These are phyloP conservation scores for Drosophila murphyi DNA, from an alignment of 1,140 invertebrate genomes.

Conservation along the genomic window DNA sequence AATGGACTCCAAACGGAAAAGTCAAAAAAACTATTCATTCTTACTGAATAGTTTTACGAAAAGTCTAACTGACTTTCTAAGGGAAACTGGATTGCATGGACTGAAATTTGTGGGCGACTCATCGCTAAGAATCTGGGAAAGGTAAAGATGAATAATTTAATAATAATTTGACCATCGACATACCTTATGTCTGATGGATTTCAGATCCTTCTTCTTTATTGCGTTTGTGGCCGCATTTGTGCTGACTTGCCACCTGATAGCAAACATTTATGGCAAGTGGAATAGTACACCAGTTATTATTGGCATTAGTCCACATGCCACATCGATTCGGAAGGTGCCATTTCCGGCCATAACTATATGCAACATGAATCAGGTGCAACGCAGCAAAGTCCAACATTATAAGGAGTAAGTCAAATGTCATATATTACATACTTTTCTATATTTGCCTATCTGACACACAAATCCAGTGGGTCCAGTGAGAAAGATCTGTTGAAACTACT, in stretches of 20 bases:
- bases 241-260: conserved; percentile 88
- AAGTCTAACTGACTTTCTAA: conserved; percentile 85
- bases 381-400: conserved; percentile 80
- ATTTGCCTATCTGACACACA: not conserved
- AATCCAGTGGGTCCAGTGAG: conserved; percentile 55
- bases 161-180: not conserved
- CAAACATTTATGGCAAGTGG: conserved; percentile 90
- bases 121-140: conserved; percentile 87
- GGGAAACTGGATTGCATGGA: conserved; percentile 89
- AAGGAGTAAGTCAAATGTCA: conserved; percentile 45
- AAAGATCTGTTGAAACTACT: conserved; percentile 52
- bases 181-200: not conserved
- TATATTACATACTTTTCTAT: not conserved
- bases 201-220: conserved; percentile 71
- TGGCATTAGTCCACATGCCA: conserved; percentile 88
- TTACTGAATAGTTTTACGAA: conserved; percentile 40
- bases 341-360: conserved; percentile 93
- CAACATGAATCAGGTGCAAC: conserved; percentile 91
- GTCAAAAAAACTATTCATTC: conserved; percentile 17
- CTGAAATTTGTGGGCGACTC: conserved; percentile 90
- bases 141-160: conserved; percentile 84
- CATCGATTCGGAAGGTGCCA: conserved; percentile 88
- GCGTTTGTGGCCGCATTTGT: conserved; percentile 88
- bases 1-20: conserved; percentile 16
- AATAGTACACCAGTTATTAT: conserved; percentile 89